These are phyloP conservation scores for Cerceris rybyensis DNA, from an alignment of 2,888 invertebrate species.

Conservation along the genomic window DNA sequence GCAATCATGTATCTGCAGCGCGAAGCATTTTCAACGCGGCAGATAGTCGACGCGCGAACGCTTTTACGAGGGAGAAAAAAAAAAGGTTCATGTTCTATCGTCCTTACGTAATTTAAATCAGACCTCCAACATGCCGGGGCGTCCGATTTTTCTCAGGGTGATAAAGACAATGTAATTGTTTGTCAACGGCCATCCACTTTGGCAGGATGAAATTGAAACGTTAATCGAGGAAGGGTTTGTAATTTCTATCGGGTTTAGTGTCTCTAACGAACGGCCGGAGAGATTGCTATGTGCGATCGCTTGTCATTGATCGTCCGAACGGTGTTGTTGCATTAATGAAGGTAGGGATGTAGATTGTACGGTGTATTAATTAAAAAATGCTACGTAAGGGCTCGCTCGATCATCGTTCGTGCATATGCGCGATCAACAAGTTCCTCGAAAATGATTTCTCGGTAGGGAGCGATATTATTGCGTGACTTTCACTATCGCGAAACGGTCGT, in stretches of 20 bases:
- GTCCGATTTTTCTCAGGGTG: background rate
- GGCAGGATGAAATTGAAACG: background rate
- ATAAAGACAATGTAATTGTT: background rate
- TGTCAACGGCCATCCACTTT: background rate
- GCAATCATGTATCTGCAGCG: slow-evolving; percentile 47
- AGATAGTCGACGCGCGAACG: slow-evolving; percentile 25
- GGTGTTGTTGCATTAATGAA: background rate
- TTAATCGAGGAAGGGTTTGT: background rate
- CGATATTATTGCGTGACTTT: slow-evolving; percentile 64
- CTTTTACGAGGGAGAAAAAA: slow-evolving; percentile 3
- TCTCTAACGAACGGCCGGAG: background rate
- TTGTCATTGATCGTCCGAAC: background rate
- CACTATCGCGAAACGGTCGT: slow-evolving; percentile 44
- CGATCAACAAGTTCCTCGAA: slow-evolving; percentile 61
- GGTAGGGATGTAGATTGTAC: background rate
- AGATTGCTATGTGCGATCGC: background rate
- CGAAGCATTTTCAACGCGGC: slow-evolving; percentile 19
- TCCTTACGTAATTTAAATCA: background rate
- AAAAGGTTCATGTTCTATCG: background rate
- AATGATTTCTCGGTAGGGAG: slow-evolving; percentile 52
- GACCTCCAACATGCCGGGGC: background rate
- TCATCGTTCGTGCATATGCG: slow-evolving; percentile 37
- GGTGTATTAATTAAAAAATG: background rate
- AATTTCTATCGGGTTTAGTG: background rate
- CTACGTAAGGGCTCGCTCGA: background rate